Base-by-base conservation (phyloP, 2,888 invertebrate species). In the Gnatocerus cornutus region DNA sequence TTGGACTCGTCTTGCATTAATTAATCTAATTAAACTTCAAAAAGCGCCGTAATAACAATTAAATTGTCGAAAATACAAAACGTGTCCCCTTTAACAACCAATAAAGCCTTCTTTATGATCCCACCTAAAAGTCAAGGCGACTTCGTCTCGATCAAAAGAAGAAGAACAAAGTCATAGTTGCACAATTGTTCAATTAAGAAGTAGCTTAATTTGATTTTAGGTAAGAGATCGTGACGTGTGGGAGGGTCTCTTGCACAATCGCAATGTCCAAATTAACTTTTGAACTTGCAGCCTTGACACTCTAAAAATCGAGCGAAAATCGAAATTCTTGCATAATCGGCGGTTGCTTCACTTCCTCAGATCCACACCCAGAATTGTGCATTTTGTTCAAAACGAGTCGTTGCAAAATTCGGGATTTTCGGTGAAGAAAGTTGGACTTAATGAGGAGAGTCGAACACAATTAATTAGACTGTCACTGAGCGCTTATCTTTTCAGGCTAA, bases 201-300 rank as follows among this genome's bases (percentile, higher is more conserved):
- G 64, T 64, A 64, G 64, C 64, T 64, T 53, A 39, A 50, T 62
- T 62, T 27, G 62, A 64, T 55, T 64, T 64, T 55, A 13, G 46
- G 55, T 53, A 53, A 55, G 21, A 62, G 7, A 14, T 55, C 64
- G 64, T 64, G 64, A 64, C 14, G 21, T 59, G 59, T 59, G 59
- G 59, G 59, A 43, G 59, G 59, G 33, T 27, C 14, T 27, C 45
- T 59, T 59, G 14, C 59, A 59, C 46, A 59, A 62, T 61, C 48
- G 45, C 21, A 46, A 50, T 50, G 14, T 33, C n/a, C 33, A 33
- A 33, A 16, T 21, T 52, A 52, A 37, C 56, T 39, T 21, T 13
- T 59, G 59, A 59, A 59, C 59, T 59, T 59, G 30, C 33, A 53
- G 30, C 59, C 59, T 59, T 59, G 59, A 59, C 59, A 45, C 59